A percentile compares a stretch with the other conserved stretches of the same genome.
Conservation (phyloP, 2,888 invertebrate species). For the Auanema freiburgensis region DNA sequence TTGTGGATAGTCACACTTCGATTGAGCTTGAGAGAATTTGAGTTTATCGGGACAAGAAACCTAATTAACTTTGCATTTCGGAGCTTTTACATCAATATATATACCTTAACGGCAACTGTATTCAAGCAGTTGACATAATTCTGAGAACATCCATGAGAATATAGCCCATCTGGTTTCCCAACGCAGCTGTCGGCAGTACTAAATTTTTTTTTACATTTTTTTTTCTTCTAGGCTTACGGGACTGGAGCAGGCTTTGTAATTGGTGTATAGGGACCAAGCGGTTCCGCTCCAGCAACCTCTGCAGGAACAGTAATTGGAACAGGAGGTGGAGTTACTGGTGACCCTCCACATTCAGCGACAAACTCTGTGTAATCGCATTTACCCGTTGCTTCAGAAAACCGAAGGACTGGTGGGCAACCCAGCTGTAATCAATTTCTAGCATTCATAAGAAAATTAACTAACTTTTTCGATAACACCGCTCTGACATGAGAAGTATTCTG, state of each 20-base stretch:
- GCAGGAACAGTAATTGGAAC: constrained; percentile 4
- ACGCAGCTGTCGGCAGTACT: background rate
- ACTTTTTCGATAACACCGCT: constrained; percentile 27
- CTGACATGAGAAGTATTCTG: constrained; percentile 40
- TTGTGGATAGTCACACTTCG: background rate
- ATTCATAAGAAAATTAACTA: background rate
- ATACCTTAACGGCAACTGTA: no score
- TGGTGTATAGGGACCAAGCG: background rate
- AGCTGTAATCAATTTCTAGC: constrained; percentile 17
- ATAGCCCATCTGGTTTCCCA: no score
- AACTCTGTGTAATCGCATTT: constrained; percentile 26
- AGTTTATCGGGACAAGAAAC: no score
- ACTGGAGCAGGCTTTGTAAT: background rate
- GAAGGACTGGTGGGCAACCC: constrained; percentile 26
- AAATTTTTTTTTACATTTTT: background rate
- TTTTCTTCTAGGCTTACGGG: background rate
- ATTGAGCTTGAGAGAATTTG: background rate
- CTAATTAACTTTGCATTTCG: no score
- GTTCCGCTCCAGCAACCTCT: background rate
- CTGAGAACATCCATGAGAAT: no score
- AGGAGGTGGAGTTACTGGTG: constrained; percentile 6
- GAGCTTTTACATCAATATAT: no score
- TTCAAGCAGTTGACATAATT: no score
- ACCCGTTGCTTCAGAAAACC: constrained; percentile 23
- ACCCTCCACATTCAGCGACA: constrained; percentile 28